These are phyloP conservation scores for Dicaeum eximium DNA, from an alignment of 2,113 vertebrate genomes.

Conservation along the genomic window DNA sequence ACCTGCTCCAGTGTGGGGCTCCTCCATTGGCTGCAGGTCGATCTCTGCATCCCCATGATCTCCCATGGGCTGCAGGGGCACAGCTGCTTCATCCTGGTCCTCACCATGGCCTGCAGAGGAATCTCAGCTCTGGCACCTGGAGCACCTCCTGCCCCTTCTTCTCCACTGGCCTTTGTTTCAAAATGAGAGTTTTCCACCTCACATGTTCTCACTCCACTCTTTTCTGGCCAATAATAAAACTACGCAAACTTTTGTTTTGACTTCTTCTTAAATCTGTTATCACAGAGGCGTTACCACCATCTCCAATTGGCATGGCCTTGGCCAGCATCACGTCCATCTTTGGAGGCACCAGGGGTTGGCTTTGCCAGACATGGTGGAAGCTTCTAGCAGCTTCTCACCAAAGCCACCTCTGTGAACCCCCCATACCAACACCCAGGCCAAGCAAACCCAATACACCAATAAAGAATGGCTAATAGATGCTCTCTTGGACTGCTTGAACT, in stretches of 20 bases:
- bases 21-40: background rate
- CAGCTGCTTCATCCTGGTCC: background rate
- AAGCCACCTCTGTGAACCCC: background rate
- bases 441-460: background rate
- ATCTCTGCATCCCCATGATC: background rate
- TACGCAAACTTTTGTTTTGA: background rate
- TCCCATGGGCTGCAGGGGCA: background rate
- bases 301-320: background rate
- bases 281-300: background rate
- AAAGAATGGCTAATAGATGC: background rate
- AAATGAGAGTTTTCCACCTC: background rate
- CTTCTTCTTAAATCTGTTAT: background rate
- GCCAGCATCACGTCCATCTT: background rate
- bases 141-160: background rate
- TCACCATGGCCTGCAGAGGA: background rate
- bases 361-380: background rate
- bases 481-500: background rate
- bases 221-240: background rate
- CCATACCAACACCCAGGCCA: background rate
- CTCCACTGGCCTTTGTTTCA: too few relatives aligned
- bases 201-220: background rate
- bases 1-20: background rate
- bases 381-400: background rate
- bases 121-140: fast-evolving
- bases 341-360: background rate